Base-by-base conservation (phyloP, 1,140 invertebrate genomes). In the Anastrepha obliqua region DNA sequence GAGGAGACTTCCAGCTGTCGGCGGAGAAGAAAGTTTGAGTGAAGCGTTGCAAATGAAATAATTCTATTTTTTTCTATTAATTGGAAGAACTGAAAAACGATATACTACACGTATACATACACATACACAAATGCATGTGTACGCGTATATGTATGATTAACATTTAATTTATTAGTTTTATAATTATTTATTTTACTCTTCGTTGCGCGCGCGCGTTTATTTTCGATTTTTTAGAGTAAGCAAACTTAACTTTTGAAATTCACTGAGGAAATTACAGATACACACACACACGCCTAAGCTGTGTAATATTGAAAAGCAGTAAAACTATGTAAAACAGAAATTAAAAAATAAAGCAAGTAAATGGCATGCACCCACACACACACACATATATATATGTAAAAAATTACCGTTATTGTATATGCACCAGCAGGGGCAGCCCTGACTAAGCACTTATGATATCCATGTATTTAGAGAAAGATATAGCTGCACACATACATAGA, bases 1-100 rank as follows among this genome's bases (percentile, higher is more conserved):
- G 92, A 93, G 90, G 92, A 93, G 91, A 93, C 92, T 89, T 93
- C 92, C 89, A 93, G 92, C 88, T 93, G 92, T 64, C 89, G 92
- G 85, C 91, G 92, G 42, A 89, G 92, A 89, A 93, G 92, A 93
- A 88, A 89, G 87, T 87, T 62, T n/a, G 67, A 39, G 4, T 7
- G 29, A 29, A 1, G 29, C 39, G 39, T 20, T 51, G 29, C n/a
- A n/a, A 42, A 6, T 7, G 13, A 64, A 60, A 0, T 59, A 86
- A 62, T 59, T 59, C 78, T 85, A 55, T 42, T 20, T 62, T 86
- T 62, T 86, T 59, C 58, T 62, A 65, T 62, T 44, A 86, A 86
- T 44, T 86, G 44, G 78, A 88, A 59, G 51, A 88, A 86, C 44
- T 81, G 58, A 86, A 88, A 60, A 74, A 88, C 86, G n/a, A 67